These are phyloP conservation scores for Hypercompe scribonia DNA, from an alignment of 2,888 invertebrate genomes.

Conservation along the genomic window DNA sequence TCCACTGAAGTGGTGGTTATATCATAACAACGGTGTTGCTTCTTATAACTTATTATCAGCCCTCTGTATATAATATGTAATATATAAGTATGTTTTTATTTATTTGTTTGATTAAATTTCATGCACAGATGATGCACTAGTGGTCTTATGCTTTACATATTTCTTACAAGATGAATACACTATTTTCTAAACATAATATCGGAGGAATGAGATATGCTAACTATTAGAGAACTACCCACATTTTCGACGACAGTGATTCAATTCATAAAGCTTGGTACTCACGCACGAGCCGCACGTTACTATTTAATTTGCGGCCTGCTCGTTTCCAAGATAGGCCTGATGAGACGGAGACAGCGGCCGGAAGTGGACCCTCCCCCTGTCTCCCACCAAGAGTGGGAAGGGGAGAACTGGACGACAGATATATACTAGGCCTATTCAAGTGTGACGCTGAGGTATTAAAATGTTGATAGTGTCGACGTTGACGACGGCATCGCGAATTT, in stretches of 20 bases:
- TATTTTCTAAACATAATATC: neutral
- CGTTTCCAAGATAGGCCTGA: conserved; percentile 82
- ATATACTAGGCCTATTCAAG: conserved; percentile 76
- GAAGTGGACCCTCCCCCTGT: conserved; percentile 67
- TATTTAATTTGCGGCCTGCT: conserved; percentile 83
- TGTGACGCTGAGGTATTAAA: conserved; percentile 67
- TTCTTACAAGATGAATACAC: neutral
- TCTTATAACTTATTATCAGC: neutral
- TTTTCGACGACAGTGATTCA: conserved; percentile 36
- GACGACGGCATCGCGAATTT: conserved; percentile 37
- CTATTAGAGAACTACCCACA: conserved; percentile 38
- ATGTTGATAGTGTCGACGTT: conserved; percentile 56
- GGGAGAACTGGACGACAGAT: conserved; percentile 58
- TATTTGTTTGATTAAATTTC: neutral
- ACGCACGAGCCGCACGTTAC: conserved; percentile 63
- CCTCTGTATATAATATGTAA: too few relatives aligned
- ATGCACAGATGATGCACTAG: neutral
- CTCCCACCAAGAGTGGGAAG: conserved; percentile 40
- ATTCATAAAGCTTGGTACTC: conserved; percentile 42
- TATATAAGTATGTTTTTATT: too few relatives aligned
- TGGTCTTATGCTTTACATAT: neutral
- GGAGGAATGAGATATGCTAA: conserved; percentile 11
- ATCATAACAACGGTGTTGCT: neutral
- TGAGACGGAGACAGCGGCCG: conserved; percentile 83
- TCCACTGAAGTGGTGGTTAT: neutral